phyloP scores from a whole-genome alignment of 2,113 vertebrate species.

The Phyllopteryx taeniolatus region DNA sequence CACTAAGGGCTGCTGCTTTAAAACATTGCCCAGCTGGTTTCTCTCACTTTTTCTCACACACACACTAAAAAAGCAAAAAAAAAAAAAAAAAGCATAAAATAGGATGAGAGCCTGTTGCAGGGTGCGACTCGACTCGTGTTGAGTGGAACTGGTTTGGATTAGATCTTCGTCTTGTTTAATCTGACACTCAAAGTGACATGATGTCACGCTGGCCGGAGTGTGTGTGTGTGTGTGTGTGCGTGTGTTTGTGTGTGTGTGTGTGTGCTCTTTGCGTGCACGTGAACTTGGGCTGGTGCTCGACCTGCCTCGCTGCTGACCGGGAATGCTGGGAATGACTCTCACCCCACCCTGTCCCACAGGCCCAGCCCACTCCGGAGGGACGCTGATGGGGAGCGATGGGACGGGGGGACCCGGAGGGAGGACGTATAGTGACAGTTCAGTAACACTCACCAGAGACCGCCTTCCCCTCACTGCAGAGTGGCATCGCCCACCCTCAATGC shows the following conservation, averaged over 20 bases:
- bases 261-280: conserved; percentile 9
- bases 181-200: conserved; percentile 67
- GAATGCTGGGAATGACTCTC: conserved; percentile 78
- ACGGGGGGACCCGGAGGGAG: conserved; percentile 19
- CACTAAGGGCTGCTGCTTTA: conserved; percentile 66
- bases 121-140: conserved; percentile 19
- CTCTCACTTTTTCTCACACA: conserved; percentile 36
- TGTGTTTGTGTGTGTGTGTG: conserved; percentile 15
- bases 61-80: conserved; percentile 6
- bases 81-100: not conserved
- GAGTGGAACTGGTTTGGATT: conserved; percentile 64
- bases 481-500: conserved; percentile 92
- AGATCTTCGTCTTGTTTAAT: conserved; percentile 67
- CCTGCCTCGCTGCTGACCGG: conserved; percentile 55
- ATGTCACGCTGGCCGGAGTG: conserved; percentile 33
- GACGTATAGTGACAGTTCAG: conserved; percentile 78
- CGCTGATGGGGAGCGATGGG: conserved; percentile 56
- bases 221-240: conserved; percentile 9
- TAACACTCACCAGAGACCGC: conserved; percentile 92
- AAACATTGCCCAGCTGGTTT: conserved; percentile 81
- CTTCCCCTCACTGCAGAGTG: conserved; percentile 79
- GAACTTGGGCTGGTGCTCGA: conserved; percentile 31
- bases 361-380: conserved; percentile 48
- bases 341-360: conserved; percentile 48
- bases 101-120: conserved; percentile 23